These are phyloP conservation scores for Jordanella pulchra DNA, from an alignment of 2,797 vertebrate species.

Conservation along the genomic window DNA sequence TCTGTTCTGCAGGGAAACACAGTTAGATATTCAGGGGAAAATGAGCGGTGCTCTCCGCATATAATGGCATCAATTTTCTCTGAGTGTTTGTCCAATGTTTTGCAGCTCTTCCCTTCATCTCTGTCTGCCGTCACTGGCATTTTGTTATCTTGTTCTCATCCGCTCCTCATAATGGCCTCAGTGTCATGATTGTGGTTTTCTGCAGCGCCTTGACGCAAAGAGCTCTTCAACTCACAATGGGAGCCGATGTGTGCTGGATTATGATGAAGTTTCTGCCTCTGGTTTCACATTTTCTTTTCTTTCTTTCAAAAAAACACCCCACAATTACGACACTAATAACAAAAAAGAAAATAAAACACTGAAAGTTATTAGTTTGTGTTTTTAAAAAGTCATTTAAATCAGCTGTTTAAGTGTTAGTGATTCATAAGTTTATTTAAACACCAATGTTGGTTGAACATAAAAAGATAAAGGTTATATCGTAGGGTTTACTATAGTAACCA, in stretches of 20 bases:
- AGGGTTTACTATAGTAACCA: background rate
- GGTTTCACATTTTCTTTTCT: conserved; percentile 20
- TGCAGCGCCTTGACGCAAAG: conserved; percentile 58
- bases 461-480: background rate
- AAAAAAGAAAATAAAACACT: background rate
- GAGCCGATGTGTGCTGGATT: conserved; percentile 65
- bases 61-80: conserved; percentile 55
- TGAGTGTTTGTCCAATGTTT: conserved; percentile 35
- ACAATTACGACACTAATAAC: too few relatives aligned
- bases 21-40: conserved; percentile 51
- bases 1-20: conserved; percentile 32
- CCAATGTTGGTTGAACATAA: background rate
- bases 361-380: background rate
- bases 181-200: conserved; percentile 69
- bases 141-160: conserved; percentile 57
- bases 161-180: conserved; percentile 61
- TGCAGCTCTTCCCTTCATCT: conserved; percentile 37
- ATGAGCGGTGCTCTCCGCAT: conserved; percentile 42
- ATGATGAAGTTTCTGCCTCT: conserved; percentile 56
- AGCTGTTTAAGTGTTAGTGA: background rate
- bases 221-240: conserved; percentile 58
- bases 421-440: background rate
- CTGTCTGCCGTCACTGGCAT: conserved; percentile 43
- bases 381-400: background rate
- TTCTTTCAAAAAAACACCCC: background rate